A percentile compares a stretch with the other conserved stretches of the same genome.
Conservation (phyloP, 1,140 invertebrate genomes). For the Drosophila dunni region DNA sequence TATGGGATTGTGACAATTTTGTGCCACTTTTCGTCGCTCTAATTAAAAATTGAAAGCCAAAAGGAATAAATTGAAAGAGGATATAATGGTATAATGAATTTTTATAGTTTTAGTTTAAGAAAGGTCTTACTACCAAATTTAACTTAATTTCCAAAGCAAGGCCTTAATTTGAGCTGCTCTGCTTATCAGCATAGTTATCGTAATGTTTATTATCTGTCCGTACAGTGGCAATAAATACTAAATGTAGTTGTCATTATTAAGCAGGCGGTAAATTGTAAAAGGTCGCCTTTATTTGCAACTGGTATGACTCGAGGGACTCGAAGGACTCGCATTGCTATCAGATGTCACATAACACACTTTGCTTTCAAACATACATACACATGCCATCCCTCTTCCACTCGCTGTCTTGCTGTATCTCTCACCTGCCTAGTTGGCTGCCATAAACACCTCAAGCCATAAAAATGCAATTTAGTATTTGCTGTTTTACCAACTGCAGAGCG, state of each 20-base stretch:
- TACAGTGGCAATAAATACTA: slow-evolving; percentile 51
- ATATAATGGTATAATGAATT: no score
- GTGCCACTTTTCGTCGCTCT: no score
- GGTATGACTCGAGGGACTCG: slow-evolving; percentile 9
- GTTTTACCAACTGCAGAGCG: slow-evolving; percentile 32
- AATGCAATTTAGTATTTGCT: slow-evolving; percentile 75
- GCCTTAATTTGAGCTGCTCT: not conserved
- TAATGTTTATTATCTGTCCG: not conserved
- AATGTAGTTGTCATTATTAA: slow-evolving; percentile 50
- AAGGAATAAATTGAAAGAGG: no score
- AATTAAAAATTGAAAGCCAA: no score
- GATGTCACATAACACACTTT: slow-evolving; percentile 67
- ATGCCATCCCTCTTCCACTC: not conserved
- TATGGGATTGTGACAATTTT: no score
- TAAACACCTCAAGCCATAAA: slow-evolving; percentile 62
- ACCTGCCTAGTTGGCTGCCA: slow-evolving; percentile 13
- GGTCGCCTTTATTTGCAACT: slow-evolving; percentile 2
- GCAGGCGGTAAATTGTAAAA: slow-evolving; percentile 14
- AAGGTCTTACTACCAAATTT: no score
- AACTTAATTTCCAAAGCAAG: no score
- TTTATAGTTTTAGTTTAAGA: no score
- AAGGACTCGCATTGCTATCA: slow-evolving; percentile 45
- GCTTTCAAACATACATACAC: slow-evolving; percentile 9
- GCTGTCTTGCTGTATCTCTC: not conserved
- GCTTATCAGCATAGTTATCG: slow-evolving; percentile 14